Conservation (phyloP, 1,140 invertebrate genomes). For the Atta cephalotes region DNA sequence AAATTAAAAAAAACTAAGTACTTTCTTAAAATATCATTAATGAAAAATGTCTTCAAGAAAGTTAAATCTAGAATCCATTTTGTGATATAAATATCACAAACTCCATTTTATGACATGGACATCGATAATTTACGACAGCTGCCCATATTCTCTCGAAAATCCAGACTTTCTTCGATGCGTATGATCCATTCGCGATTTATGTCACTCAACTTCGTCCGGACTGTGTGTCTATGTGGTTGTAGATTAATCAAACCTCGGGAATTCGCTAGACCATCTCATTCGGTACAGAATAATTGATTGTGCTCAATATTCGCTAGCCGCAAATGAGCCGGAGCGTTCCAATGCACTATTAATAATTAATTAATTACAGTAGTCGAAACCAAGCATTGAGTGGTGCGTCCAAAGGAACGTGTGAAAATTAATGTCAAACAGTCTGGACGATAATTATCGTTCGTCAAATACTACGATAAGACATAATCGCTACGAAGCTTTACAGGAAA, state of each 20-base stretch:
- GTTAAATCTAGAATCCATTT: not conserved
- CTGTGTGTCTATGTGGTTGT: not conserved
- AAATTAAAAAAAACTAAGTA: not conserved
- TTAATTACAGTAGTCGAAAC: not conserved
- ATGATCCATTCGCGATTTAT: slow-evolving; percentile 10
- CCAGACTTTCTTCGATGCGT: not conserved
- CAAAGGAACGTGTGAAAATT: not conserved
- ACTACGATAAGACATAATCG: not conserved
- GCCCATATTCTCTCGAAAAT: not conserved
- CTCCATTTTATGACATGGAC: not conserved
- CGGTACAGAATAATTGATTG: slow-evolving; percentile 40
- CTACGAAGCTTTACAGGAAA: not conserved
- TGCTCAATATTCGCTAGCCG: not conserved
- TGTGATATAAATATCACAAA: slow-evolving; percentile 12
- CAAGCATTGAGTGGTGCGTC: not conserved
- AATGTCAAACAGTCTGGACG: not conserved
- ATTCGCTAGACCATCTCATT: slow-evolving; percentile 22
- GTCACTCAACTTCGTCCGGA: slow-evolving; percentile 9
- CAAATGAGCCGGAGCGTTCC: slow-evolving; percentile 28
- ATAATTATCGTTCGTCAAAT: not conserved
- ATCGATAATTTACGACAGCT: slow-evolving; percentile 13
- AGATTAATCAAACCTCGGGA: slow-evolving; percentile 35
- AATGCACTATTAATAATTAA: slow-evolving; percentile 44
- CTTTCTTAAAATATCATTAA: not conserved
- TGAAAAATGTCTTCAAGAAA: not conserved